phyloP scores from a whole-genome alignment of 2,797 vertebrate species.

The Glyptemys insculpta region DNA sequence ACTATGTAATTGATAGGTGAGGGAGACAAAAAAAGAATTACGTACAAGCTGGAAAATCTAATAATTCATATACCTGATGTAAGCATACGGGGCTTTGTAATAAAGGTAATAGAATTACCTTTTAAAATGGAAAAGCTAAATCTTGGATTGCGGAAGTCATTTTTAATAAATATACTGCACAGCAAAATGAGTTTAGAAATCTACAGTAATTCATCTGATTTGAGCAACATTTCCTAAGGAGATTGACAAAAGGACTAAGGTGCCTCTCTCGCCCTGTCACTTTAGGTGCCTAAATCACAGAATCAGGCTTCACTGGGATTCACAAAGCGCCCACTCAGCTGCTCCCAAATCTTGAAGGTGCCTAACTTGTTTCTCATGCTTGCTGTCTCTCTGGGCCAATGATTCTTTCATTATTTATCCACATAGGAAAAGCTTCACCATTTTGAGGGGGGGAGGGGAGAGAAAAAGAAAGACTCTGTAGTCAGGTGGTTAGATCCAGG shows the following conservation, averaged over 20 bases:
- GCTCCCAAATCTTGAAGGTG: background rate
- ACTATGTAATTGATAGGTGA: background rate
- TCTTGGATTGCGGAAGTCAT: background rate
- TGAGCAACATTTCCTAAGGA: background rate
- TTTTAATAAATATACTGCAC: background rate
- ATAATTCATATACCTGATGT: background rate
- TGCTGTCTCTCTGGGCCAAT: background rate
- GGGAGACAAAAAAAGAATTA: background rate
- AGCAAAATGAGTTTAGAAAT: background rate
- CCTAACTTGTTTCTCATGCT: background rate
- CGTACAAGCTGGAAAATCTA: background rate
- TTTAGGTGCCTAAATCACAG: background rate
- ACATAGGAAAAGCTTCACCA: background rate
- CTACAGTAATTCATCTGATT: background rate
- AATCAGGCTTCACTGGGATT: background rate
- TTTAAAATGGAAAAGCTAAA: background rate
- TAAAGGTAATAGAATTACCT: background rate
- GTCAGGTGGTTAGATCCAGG: background rate
- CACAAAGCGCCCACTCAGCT: background rate
- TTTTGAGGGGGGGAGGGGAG: background rate
- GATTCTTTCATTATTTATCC: background rate
- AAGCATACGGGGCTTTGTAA: background rate
- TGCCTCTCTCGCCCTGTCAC: background rate
- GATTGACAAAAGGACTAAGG: too few relatives aligned
- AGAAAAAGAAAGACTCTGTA: background rate